Evolutionary conservation across 2,888 invertebrate species (phyloP).

Genomic region (Euzophera pinguis): DNA sequence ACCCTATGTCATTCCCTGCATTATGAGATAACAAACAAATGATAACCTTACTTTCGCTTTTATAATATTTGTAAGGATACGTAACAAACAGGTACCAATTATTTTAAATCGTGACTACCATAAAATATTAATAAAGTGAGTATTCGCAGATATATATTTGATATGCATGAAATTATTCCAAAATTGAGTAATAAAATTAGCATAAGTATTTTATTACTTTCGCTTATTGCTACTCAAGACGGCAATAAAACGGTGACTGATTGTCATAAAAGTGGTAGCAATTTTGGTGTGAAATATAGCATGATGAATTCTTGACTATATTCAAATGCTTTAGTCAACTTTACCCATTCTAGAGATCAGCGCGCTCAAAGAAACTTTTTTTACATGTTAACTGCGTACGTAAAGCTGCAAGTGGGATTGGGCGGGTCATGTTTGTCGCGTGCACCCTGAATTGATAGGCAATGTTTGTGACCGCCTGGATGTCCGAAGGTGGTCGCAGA

Average conservation of each 20-base stretch:
- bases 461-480: no score
- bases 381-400: no score
- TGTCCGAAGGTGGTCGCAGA: no score
- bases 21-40: no score
- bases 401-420: no score
- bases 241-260: conserved; percentile 3
- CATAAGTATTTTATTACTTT: conserved; percentile 7
- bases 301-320: neutral
- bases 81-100: no score
- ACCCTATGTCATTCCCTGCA: no score
- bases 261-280: conserved; percentile 2
- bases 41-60: no score
- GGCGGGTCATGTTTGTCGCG: no score
- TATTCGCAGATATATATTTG: neutral
- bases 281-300: conserved; percentile 3
- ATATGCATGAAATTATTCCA: neutral
- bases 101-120: neutral
- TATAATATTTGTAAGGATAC: no score
- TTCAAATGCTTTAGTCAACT: neutral
- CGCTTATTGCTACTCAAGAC: conserved; percentile 1
- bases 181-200: conserved; percentile 8
- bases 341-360: neutral
- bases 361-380: neutral
- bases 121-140: neutral
- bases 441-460: no score